Evolutionary conservation across 2,113 vertebrate genomes (phyloP).

Genomic region (Morone chrysops): DNA sequence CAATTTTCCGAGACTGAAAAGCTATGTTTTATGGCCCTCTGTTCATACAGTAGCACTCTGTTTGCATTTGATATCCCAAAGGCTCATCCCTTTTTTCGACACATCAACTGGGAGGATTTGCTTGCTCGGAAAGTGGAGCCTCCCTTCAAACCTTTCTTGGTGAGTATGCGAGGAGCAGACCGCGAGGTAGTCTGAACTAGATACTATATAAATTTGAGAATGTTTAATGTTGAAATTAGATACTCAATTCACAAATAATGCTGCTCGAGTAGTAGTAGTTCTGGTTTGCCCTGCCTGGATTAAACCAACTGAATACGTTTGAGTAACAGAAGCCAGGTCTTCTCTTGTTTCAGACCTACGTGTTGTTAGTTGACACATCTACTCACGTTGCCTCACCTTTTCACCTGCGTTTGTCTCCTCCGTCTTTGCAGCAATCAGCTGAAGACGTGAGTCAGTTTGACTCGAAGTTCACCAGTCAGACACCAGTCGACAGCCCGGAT

Average conservation of each 20-base stretch:
- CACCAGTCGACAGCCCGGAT: conserved; percentile 98
- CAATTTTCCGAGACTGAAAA: not conserved
- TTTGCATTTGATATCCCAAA: conserved; percentile 58
- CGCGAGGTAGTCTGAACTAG: not conserved
- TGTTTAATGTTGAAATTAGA: not conserved
- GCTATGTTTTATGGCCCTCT: not conserved
- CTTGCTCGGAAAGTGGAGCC: conserved; percentile 97
- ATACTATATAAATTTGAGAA: not conserved
- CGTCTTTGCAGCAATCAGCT: conserved; percentile 92
- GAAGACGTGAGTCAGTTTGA: conserved; percentile 99
- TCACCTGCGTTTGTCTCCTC: conserved; percentile 9
- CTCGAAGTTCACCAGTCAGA: conserved; percentile 99
- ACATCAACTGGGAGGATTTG: conserved; percentile 98
- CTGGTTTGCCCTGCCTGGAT: not conserved
- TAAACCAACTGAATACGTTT: not conserved
- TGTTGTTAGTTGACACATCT: not conserved
- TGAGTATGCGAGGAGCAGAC: conserved; percentile 72
- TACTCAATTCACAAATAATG: not conserved
- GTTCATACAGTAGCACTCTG: not conserved
- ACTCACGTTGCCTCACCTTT: conserved; percentile 20
- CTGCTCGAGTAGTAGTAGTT: not conserved
- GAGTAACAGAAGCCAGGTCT: not conserved
- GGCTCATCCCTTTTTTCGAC: conserved; percentile 97
- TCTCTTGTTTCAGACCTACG: conserved; percentile 37
- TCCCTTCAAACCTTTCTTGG: conserved; percentile 97